phyloP scores from a whole-genome alignment of 2,797 vertebrate genomes.

The Halcyon badia region DNA sequence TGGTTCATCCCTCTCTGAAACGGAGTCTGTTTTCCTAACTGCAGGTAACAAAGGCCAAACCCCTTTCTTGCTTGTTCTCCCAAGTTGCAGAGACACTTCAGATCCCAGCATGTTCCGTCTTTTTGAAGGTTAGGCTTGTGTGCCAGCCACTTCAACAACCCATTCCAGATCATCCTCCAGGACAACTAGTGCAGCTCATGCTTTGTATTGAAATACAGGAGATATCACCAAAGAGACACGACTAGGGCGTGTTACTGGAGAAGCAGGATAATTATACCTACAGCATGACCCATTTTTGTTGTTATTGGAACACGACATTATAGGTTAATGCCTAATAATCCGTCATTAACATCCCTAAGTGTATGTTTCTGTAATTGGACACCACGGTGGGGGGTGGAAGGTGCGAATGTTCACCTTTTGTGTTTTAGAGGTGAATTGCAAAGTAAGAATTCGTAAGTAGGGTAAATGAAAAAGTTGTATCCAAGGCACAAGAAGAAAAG shows the following conservation, averaged over 20 bases:
- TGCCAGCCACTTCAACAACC: not conserved
- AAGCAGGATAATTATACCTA: constrained; percentile 47
- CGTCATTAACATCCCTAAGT: constrained; percentile 54
- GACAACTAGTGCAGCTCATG: not conserved
- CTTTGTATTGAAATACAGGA: not conserved
- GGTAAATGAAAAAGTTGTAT: not conserved
- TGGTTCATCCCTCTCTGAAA: not conserved
- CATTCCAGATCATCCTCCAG: not conserved
- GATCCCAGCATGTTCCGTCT: not conserved
- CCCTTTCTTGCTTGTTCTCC: not conserved
- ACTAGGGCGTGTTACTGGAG: not conserved
- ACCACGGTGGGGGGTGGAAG: not conserved
- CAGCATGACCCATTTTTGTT: constrained; percentile 53
- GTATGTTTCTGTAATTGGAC: constrained; percentile 27
- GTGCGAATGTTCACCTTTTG: not conserved
- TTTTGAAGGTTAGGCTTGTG: not conserved
- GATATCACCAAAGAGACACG: not conserved
- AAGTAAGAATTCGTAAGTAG: not conserved
- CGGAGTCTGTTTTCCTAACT: not conserved
- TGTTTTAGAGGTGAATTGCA: not conserved
- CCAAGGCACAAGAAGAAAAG: not conserved
- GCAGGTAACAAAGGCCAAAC: not conserved
- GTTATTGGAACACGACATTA: constrained; percentile 10
- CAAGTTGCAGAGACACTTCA: not conserved
- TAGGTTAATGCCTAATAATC: constrained; percentile 56